A percentile compares a stretch with the other conserved stretches of the same genome.
phyloP scores from a whole-genome alignment of 1,140 invertebrate species.

The Nasonia giraulti region DNA sequence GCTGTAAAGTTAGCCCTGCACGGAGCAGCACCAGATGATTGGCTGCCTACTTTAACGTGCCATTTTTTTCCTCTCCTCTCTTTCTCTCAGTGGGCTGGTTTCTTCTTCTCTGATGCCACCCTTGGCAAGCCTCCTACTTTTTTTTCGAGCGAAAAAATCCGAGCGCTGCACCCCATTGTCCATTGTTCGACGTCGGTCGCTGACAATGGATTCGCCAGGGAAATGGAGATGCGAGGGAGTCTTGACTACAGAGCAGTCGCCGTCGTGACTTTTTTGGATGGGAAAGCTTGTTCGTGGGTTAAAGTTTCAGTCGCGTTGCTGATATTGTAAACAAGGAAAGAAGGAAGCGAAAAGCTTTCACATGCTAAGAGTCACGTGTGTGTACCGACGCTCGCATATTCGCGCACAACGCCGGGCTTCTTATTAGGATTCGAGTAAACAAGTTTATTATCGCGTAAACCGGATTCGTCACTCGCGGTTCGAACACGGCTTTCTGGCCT shows the following conservation, averaged over 20 bases:
- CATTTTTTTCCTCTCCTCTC: constrained; percentile 22
- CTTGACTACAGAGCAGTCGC: background rate
- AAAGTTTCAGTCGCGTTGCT: no score
- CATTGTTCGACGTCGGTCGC: constrained; percentile 44
- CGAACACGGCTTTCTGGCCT: constrained; percentile 20
- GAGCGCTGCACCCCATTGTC: constrained; percentile 18
- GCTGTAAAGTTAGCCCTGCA: background rate
- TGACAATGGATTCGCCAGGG: constrained; percentile 28
- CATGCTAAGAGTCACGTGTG: constrained; percentile 15
- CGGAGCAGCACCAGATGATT: constrained; percentile 48
- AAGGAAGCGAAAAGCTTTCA: background rate
- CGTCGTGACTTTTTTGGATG: background rate
- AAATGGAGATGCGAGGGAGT: constrained; percentile 10
- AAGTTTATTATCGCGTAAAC: constrained; percentile 53
- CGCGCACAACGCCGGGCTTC: constrained; percentile 40
- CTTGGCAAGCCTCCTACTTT: background rate
- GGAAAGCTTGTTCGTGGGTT: background rate
- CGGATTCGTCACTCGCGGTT: constrained; percentile 15
- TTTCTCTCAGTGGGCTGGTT: background rate
- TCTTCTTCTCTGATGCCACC: constrained; percentile 20
- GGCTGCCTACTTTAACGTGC: constrained; percentile 31
- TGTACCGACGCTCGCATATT: background rate
- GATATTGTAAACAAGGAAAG: background rate
- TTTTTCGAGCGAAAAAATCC: constrained; percentile 42
- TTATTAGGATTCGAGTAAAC: constrained; percentile 56